These are phyloP conservation scores for Eilema sororculum DNA, from an alignment of 2,888 invertebrate species.

Conservation along the genomic window DNA sequence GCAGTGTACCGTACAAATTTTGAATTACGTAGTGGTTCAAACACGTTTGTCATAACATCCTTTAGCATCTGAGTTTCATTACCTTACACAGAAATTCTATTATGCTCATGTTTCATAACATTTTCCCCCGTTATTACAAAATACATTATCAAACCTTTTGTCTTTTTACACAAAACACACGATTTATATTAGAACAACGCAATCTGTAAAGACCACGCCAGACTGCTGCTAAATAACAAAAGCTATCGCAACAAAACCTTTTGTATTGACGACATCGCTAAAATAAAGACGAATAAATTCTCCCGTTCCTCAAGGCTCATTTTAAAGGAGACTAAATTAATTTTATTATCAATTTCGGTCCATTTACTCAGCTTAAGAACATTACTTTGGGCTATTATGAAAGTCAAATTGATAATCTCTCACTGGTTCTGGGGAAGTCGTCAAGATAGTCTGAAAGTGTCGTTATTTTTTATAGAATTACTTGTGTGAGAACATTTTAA, in stretches of 20 bases:
- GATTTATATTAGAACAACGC: constrained; percentile 38
- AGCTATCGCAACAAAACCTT: constrained; percentile 50
- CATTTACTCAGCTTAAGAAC: constrained; percentile 56
- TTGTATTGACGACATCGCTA: constrained; percentile 52
- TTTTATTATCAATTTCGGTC: constrained; percentile 54
- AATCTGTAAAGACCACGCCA: constrained; percentile 46
- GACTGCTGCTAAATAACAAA: constrained; percentile 47
- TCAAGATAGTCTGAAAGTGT: constrained; percentile 39
- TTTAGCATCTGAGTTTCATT: background rate
- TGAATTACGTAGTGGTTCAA: background rate
- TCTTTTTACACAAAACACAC: constrained; percentile 37
- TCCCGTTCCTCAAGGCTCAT: constrained; percentile 41
- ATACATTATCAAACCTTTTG: constrained; percentile 32
- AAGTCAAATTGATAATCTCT: constrained; percentile 57
- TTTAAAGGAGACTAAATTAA: constrained; percentile 50
- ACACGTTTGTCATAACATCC: background rate
- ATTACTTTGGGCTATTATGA: constrained; percentile 53
- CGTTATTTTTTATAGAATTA: constrained; percentile 50
- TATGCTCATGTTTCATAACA: background rate
- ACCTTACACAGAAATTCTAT: background rate
- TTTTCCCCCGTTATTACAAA: constrained; percentile 16
- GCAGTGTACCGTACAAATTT: background rate
- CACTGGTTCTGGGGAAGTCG: constrained; percentile 36
- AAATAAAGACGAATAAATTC: constrained; percentile 54
- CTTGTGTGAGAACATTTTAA: constrained; percentile 44